Evolutionary conservation across 2,797 vertebrate species (phyloP).

Genomic region (Spheniscus humboldti): DNA sequence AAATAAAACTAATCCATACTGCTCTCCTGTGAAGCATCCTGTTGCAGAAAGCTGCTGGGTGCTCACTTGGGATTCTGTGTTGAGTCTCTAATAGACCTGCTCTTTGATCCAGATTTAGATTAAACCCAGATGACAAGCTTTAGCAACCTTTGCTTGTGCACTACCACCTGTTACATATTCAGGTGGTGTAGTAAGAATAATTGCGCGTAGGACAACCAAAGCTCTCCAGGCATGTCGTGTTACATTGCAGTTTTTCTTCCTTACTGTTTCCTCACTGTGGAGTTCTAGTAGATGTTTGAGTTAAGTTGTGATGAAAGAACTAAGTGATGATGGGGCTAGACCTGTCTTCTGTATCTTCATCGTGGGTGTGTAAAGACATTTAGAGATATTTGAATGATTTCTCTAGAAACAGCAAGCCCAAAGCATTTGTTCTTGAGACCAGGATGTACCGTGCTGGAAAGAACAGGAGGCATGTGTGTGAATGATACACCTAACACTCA

Average conservation of each 20-base stretch:
- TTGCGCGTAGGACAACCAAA: background rate
- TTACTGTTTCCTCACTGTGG: background rate
- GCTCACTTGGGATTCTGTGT: background rate
- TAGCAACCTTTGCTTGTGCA: background rate
- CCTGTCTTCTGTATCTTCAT: background rate
- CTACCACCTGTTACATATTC: background rate
- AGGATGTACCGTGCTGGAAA: fast-evolving
- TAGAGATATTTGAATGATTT: background rate
- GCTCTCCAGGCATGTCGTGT: background rate
- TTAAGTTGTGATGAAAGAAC: background rate
- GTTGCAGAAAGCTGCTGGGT: background rate
- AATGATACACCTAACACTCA: background rate
- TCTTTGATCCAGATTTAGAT: background rate
- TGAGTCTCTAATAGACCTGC: background rate
- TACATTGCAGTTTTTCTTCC: background rate
- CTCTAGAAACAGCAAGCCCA: background rate
- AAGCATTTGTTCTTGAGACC: background rate
- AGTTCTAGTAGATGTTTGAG: background rate
- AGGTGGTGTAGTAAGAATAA: background rate
- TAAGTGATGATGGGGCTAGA: background rate
- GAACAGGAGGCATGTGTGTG: background rate
- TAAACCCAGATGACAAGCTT: background rate
- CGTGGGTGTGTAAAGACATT: background rate
- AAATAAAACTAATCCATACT: background rate
- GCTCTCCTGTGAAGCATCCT: background rate